A percentile compares a stretch with the other conserved stretches of the same genome.
phyloP scores from a whole-genome alignment of 2,797 vertebrate genomes.

The Intellagama lesueurii region DNA sequence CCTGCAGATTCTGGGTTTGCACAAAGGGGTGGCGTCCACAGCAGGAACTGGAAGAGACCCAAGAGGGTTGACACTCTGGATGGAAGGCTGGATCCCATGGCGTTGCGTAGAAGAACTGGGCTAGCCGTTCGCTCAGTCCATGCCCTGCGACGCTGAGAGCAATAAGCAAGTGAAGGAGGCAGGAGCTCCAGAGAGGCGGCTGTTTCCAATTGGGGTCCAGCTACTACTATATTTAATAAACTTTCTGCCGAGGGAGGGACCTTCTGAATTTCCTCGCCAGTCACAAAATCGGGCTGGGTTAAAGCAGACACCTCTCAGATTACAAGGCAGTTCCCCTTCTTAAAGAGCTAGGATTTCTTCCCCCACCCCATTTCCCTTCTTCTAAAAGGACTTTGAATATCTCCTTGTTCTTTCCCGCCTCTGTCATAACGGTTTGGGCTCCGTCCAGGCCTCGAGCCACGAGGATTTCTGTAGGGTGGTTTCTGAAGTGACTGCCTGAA shows the following conservation, averaged over 20 bases:
- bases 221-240: slow-evolving; percentile 77
- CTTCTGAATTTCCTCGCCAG: slow-evolving; percentile 64
- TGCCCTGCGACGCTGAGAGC: background rate
- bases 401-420: slow-evolving; percentile 52
- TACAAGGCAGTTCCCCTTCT: slow-evolving; percentile 63
- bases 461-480: too few species aligned
- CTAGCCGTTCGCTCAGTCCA: background rate
- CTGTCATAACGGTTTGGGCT: slow-evolving; percentile 24
- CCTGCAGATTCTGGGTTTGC: slow-evolving; percentile 56
- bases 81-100: slow-evolving; percentile 50
- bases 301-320: slow-evolving; percentile 61
- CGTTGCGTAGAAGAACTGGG: background rate
- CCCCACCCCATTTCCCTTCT: background rate
- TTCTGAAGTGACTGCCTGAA: background rate
- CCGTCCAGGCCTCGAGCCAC: background rate
- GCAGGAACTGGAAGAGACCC: slow-evolving; percentile 47
- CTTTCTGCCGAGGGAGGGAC: slow-evolving; percentile 68
- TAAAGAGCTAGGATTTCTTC: slow-evolving; percentile 63
- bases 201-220: slow-evolving; percentile 35
- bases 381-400: slow-evolving; percentile 46
- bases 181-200: slow-evolving; percentile 29
- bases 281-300: slow-evolving; percentile 54
- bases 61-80: background rate
- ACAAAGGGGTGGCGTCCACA: rapidly evolving
- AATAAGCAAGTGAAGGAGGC: background rate